A percentile compares a stretch with the other conserved stretches of the same genome.
These are phyloP conservation scores for Macrophya annulata DNA, from an alignment of 2,888 invertebrate species.

Conservation along the genomic window DNA sequence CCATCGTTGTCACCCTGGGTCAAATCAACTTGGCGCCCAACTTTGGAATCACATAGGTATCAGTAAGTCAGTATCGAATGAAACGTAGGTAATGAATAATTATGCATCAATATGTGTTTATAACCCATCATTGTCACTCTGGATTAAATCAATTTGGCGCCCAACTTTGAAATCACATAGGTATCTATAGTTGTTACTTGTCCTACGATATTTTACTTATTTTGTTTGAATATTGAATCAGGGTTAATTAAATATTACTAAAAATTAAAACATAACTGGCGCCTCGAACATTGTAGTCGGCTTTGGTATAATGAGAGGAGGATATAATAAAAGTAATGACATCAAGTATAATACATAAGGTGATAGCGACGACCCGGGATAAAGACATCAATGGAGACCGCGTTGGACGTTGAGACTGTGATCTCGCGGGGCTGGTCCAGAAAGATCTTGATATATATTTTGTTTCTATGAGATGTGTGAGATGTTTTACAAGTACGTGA, in stretches of 20 bases:
- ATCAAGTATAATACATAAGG: constrained; percentile 21
- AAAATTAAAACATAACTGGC: background rate
- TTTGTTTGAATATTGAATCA: background rate
- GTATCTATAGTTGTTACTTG: too few relatives aligned
- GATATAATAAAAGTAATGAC: constrained; percentile 30
- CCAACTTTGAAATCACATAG: too few relatives aligned
- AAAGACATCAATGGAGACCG: constrained; percentile 29
- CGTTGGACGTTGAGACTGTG: background rate
- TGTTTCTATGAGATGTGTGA: background rate
- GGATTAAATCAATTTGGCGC: too few relatives aligned
- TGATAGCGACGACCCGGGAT: constrained; percentile 16
- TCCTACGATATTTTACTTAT: too few relatives aligned
- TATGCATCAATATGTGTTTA: too few relatives aligned
- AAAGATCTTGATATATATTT: background rate
- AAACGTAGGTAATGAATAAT: too few relatives aligned
- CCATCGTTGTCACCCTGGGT: too few relatives aligned
- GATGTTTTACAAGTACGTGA: background rate
- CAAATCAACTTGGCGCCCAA: too few relatives aligned
- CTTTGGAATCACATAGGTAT: too few relatives aligned
- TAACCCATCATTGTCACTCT: too few relatives aligned
- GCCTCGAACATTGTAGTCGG: background rate
- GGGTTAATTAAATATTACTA: background rate
- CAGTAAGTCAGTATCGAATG: too few relatives aligned
- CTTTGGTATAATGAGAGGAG: background rate
- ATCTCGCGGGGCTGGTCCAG: background rate